Percentiles rank a stretch among this genome's conserved stretches.
phyloP scores from a whole-genome alignment of 1,140 invertebrate genomes.

The Danaus melanippus region DNA sequence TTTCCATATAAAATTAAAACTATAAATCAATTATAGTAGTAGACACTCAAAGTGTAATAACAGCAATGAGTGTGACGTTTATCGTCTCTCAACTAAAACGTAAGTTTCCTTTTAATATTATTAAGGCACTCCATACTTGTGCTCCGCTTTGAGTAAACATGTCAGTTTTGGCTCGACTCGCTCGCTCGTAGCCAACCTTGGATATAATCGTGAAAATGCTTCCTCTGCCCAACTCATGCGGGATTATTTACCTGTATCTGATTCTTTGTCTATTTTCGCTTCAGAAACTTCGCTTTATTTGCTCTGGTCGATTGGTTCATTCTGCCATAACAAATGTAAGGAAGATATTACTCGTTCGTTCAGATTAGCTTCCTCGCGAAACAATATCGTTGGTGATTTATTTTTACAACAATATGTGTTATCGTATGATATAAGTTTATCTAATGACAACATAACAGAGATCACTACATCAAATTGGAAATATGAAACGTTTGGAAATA shows the following conservation, averaged over 20 bases:
- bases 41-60: too few relatives aligned
- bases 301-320: constrained; percentile 56
- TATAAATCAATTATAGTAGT: neutral
- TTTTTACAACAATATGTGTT: constrained; percentile 10
- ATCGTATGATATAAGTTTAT: constrained; percentile 2
- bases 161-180: constrained; percentile 40
- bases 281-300: constrained; percentile 59
- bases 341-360: constrained; percentile 53
- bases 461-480: too few relatives aligned
- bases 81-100: constrained; percentile 7
- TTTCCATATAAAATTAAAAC: neutral
- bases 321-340: constrained; percentile 58
- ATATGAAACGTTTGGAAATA: too few relatives aligned
- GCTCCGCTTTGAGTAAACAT: constrained; percentile 30
- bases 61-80: constrained; percentile 3
- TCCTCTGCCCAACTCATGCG: constrained; percentile 49
- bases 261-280: constrained; percentile 67
- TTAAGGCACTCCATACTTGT: constrained; percentile 12
- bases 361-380: constrained; percentile 47
- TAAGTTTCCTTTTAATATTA: constrained; percentile 13
- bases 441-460: neutral
- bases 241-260: constrained; percentile 64
- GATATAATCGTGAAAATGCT: constrained; percentile 51
- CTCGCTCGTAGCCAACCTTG: constrained; percentile 34
- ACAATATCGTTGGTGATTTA: constrained; percentile 32